A percentile compares a stretch with the other conserved stretches of the same genome.
phyloP scores from a whole-genome alignment of 2,888 invertebrate species.

The Drosophila affinis region DNA sequence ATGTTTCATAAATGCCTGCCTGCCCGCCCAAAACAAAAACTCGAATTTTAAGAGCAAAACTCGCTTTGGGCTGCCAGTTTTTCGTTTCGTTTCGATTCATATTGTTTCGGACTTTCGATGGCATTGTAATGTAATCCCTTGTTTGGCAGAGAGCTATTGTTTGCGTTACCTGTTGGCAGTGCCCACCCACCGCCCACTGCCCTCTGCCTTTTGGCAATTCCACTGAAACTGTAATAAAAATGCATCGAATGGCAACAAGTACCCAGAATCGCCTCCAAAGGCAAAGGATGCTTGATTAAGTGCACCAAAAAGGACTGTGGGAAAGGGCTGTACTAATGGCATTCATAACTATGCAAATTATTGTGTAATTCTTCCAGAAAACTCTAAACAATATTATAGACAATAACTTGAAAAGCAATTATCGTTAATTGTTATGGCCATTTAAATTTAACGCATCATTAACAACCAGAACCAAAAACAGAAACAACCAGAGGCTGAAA shows the following conservation, averaged over 20 bases:
- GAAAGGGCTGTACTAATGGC: conserved; percentile 6
- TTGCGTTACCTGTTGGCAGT: conserved; percentile 54
- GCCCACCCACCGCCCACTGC: not conserved
- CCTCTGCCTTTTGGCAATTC: not conserved
- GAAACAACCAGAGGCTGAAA: conserved; percentile 29
- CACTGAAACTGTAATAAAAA: conserved; percentile 55
- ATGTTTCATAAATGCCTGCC: conserved; percentile 32
- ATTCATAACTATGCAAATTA: conserved; percentile 37
- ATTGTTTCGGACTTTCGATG: conserved; percentile 49
- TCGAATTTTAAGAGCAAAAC: not conserved
- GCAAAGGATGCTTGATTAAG: not conserved
- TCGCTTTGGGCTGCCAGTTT: conserved; percentile 12
- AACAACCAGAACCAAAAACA: conserved; percentile 46
- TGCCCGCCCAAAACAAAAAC: conserved; percentile 4
- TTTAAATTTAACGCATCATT: conserved; percentile 80
- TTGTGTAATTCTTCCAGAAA: conserved; percentile 29
- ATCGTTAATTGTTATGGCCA: conserved; percentile 77
- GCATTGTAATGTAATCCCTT: conserved; percentile 34
- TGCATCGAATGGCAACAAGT: conserved; percentile 69
- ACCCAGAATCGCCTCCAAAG: conserved; percentile 11
- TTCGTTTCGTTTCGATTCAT: conserved; percentile 9
- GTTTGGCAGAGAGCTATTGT: conserved; percentile 51
- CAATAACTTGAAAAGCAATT: conserved; percentile 75
- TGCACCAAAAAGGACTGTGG: not conserved
- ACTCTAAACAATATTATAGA: conserved; percentile 58